These are phyloP conservation scores for Diaphora mendica DNA, from an alignment of 2,888 invertebrate genomes.

Conservation along the genomic window DNA sequence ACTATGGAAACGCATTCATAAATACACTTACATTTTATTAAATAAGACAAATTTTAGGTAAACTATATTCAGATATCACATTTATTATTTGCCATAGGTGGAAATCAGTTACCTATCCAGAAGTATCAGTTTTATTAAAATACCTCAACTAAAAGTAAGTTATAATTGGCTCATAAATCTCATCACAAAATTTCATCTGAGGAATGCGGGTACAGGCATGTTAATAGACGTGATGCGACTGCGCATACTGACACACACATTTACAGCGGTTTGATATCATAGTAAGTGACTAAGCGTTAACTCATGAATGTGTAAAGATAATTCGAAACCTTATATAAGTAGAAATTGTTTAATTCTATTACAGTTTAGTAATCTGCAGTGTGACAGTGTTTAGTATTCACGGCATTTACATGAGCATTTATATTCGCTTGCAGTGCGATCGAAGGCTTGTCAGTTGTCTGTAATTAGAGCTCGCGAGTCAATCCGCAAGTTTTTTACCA, in stretches of 20 bases:
- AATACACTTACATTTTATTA: neutral
- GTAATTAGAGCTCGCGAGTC: conserved; percentile 39
- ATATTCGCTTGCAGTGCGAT: conserved; percentile 7
- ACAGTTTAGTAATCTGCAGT: neutral
- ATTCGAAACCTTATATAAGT: neutral
- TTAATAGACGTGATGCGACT: conserved; percentile 36
- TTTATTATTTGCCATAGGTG: no score
- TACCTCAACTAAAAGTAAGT: conserved; percentile 10
- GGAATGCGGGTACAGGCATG: conserved; percentile 34
- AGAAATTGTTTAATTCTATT: neutral
- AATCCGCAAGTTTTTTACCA: conserved; percentile 37
- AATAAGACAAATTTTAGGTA: neutral
- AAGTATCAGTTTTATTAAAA: conserved; percentile 7
- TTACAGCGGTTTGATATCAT: conserved; percentile 4
- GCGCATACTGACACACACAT: conserved; percentile 23
- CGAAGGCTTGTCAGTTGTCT: conserved; percentile 7
- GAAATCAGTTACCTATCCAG: neutral
- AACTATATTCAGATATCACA: neutral
- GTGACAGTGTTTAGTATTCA: neutral
- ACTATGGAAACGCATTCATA: neutral
- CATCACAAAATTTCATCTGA: conserved; percentile 22
- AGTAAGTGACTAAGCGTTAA: neutral
- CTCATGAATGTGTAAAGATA: neutral
- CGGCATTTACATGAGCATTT: neutral
- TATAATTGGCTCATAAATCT: conserved; percentile 40